A percentile compares a stretch with the other conserved stretches of the same genome.
Conservation (phyloP, 2,797 vertebrate genomes). For the Myotis findleyi region DNA sequence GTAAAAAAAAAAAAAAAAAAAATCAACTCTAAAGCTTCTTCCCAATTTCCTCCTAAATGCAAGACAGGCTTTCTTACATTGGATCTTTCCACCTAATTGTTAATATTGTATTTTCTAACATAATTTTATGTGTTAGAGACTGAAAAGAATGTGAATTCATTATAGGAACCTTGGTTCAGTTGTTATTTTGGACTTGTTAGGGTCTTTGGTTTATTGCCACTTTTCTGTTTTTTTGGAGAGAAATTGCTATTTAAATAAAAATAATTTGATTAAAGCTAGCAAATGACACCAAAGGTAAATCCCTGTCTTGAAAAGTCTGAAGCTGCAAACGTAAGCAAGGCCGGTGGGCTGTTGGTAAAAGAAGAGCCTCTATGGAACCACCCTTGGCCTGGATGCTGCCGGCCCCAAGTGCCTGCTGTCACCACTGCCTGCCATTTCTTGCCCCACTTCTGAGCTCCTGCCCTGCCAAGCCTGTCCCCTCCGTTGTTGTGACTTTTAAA, state of each 20-base stretch:
- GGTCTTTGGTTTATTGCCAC: conserved; percentile 4
- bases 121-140: conserved; percentile 30
- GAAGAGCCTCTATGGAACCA: not conserved
- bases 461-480: not conserved
- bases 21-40: not conserved
- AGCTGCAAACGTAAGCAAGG: not conserved
- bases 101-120: conserved; percentile 28
- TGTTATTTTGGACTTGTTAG: not conserved
- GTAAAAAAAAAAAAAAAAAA: not conserved
- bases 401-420: not conserved
- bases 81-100: not conserved
- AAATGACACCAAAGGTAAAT: not conserved
- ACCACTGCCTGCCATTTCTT: conserved; percentile 41
- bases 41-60: not conserved
- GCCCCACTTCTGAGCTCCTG: not conserved
- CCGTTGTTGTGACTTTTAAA: conserved; percentile 9
- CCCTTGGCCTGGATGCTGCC: not conserved
- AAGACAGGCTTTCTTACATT: conserved; percentile 9
- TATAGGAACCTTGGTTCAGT: not conserved
- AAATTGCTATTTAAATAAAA: conserved; percentile 6
- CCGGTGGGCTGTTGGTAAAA: not conserved
- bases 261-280: not conserved
- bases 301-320: not conserved
- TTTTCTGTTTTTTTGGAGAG: not conserved
- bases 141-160: not conserved